Percentiles rank a stretch among this genome's conserved stretches.
These are phyloP conservation scores for Leucozona laternaria DNA, from an alignment of 2,888 invertebrate species.

Conservation along the genomic window DNA sequence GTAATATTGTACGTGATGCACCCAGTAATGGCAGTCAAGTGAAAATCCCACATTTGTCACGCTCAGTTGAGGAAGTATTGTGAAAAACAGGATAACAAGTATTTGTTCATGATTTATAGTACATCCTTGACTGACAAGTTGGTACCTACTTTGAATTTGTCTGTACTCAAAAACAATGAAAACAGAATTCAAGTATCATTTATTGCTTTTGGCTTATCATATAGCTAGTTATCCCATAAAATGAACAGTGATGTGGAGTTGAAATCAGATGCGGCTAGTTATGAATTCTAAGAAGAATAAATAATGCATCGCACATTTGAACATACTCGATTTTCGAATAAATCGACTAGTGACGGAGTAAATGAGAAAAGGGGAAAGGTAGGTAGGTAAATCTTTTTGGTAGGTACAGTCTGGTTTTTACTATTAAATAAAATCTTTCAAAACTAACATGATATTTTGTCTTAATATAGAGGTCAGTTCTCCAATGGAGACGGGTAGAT, in stretches of 20 bases:
- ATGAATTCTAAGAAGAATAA: neutral
- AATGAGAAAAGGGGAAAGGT: neutral
- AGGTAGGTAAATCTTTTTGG: no score
- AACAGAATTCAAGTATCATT: conserved; percentile 37
- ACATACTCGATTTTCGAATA: neutral
- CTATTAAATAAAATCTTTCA: no score
- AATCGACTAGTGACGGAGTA: neutral
- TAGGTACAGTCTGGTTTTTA: no score
- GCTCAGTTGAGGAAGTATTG: conserved; percentile 14
- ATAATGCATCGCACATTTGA: neutral
- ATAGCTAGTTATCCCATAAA: neutral
- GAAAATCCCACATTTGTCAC: conserved; percentile 46
- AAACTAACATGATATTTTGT: no score
- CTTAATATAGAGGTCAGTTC: no score
- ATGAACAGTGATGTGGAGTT: neutral
- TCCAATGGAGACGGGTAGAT: no score
- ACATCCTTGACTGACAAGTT: conserved; percentile 26
- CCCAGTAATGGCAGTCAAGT: conserved; percentile 25
- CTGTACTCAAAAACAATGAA: conserved; percentile 48
- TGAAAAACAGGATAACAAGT: conserved; percentile 62
- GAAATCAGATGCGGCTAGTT: neutral
- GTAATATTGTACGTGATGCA: conserved; percentile 24
- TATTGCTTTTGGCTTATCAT: neutral
- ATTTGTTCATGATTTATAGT: conserved; percentile 54
- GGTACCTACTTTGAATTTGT: conserved; percentile 55